Evolutionary conservation across 2,113 vertebrate genomes (phyloP).

Genomic region (Eira barbara): DNA sequence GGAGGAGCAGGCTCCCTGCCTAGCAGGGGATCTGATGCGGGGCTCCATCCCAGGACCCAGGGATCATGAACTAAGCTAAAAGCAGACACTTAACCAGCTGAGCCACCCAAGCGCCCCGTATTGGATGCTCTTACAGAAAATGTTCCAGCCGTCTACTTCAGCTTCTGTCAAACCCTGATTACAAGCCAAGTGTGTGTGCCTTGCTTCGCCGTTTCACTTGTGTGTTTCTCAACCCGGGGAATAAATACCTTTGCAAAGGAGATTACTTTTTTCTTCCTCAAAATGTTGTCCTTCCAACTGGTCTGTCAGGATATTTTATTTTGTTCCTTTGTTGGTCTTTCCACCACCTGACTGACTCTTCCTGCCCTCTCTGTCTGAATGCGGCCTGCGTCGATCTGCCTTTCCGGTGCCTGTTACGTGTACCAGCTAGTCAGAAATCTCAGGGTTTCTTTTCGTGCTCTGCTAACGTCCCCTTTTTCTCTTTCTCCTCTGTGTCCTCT

Average conservation of each 20-base stretch:
- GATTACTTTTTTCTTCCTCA: not conserved
- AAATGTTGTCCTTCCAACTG: not conserved
- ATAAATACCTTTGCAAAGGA: not conserved
- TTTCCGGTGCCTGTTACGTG: not conserved
- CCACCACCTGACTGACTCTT: not conserved
- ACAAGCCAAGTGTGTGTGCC: not conserved
- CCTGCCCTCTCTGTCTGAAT: not conserved
- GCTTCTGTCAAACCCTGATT: not conserved
- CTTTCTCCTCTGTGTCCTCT: conserved; percentile 64
- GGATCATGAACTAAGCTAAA: not conserved
- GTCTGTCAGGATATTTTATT: not conserved
- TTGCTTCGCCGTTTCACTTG: not conserved
- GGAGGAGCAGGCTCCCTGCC: too few relatives aligned
- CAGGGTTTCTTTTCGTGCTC: conserved; percentile 9
- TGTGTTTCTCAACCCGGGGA: not conserved
- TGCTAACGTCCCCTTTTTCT: conserved; percentile 82
- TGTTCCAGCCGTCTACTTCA: not conserved
- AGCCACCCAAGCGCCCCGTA: too few relatives aligned
- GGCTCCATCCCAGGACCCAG: too few relatives aligned
- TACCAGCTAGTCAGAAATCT: conserved; percentile 45
- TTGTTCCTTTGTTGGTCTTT: conserved; percentile 51
- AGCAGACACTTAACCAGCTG: too few relatives aligned
- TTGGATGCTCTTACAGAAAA: not conserved
- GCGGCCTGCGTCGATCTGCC: not conserved
- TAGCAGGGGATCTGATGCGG: too few relatives aligned